Base-by-base conservation (phyloP, 2,888 invertebrate genomes). In the Orchesellides sinensis region DNA sequence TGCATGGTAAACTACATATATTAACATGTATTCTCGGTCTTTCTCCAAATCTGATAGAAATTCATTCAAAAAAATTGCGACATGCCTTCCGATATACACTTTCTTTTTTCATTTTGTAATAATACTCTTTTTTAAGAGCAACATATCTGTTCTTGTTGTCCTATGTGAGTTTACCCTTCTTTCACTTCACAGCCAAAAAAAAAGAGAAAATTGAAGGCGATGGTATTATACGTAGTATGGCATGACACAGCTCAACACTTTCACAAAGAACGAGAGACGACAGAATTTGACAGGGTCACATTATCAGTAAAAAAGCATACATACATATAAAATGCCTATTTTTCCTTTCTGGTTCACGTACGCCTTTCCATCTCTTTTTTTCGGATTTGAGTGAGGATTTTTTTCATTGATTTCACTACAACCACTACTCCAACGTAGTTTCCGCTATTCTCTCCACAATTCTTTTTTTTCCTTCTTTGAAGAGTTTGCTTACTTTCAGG, bases 241-340 rank as follows among this genome's bases (percentile, higher is more conserved):
- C n/a, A n/a, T n/a, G n/a, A n/a, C n/a, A n/a, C n/a, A n/a, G n/a
- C n/a, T 40, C 4, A 8, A 32, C 6, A 32, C 32, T 10, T 47
- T n/a, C 49, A 49, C n/a, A 25, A 54, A 54, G 25, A 54, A 54
- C 23, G 54, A 49, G 21, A 27, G 59, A 29, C 27, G 59, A 59
- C 29, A 59, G 59, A 59, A 59, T 59, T 59, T 59, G 59, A 59
- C 59, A 59, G 59, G 59, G 59, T 59, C 59, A 59, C 59, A 59
- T 59, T 59, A 59, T 59, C 59, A 59, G 59, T n/a, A n/a, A n/a
- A 32, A 59, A 59, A 59, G 59, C 29, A 59, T 32, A 29, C n/a
- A 59, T 59, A 59, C 29, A 59, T 59, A 59, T 29, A 29, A 59
- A 59, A 59, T 59, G 59, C 59, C 17, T 59, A 59, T 59, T 59